Evolutionary conservation across 1,140 invertebrate species (phyloP).

Genomic region (Drosophila carrolli): DNA sequence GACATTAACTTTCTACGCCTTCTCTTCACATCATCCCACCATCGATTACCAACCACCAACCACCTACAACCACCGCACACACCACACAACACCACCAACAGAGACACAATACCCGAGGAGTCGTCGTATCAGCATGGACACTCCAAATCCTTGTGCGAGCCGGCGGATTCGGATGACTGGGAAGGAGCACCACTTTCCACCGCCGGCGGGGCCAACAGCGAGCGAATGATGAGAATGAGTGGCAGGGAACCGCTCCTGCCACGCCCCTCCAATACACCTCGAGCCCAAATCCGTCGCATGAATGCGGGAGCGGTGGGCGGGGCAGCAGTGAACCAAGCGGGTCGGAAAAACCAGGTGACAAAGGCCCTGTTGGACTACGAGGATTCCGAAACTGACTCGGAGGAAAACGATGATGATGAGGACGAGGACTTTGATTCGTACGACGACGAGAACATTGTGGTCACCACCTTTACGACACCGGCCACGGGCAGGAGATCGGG

Average conservation of each 20-base stretch:
- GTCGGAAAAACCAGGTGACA: constrained; percentile 71
- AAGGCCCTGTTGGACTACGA: constrained; percentile 74
- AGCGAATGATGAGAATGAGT: constrained; percentile 45
- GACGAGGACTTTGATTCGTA: constrained; percentile 83
- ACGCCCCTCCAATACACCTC: constrained; percentile 71
- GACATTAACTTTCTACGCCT: constrained; percentile 79
- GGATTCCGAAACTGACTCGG: constrained; percentile 70
- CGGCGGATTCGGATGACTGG: constrained; percentile 75
- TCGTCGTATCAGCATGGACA: constrained; percentile 76
- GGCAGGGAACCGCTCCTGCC: constrained; percentile 77
- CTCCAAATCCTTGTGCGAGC: constrained; percentile 82
- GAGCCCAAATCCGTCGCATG: constrained; percentile 75
- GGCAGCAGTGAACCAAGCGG: constrained; percentile 43
- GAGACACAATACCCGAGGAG: constrained; percentile 84
- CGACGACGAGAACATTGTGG: constrained; percentile 82
- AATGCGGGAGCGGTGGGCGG: constrained; percentile 63
- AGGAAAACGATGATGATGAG: constrained; percentile 80
- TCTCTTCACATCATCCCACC: constrained; percentile 69
- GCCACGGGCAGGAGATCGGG: constrained; percentile 47
- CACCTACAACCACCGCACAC: constrained; percentile 29
- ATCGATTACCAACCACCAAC: constrained; percentile 25
- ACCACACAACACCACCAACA: constrained; percentile 56
- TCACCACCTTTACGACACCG: constrained; percentile 74
- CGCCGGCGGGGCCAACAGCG: constrained; percentile 48
- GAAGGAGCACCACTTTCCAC: constrained; percentile 60